A percentile compares a stretch with the other conserved stretches of the same genome.
phyloP scores from a whole-genome alignment of 2,113 vertebrate species.

The Sciurus niger region DNA sequence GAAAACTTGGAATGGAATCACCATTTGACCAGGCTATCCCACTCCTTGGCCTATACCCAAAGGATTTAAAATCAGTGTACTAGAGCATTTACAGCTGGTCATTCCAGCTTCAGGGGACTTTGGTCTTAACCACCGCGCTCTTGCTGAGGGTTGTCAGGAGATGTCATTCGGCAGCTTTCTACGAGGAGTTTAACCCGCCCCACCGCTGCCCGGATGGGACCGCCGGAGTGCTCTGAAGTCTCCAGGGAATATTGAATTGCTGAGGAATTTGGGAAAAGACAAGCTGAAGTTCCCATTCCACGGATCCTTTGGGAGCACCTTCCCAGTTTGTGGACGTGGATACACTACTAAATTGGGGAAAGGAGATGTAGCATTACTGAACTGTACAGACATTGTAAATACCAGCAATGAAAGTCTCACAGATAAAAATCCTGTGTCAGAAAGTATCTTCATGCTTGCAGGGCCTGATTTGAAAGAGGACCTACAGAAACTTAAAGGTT shows the following conservation, averaged over 20 bases:
- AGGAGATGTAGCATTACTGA: conserved; percentile 95
- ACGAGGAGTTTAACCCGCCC: neutral
- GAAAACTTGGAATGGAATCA: too few relatives aligned
- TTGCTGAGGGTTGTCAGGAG: neutral
- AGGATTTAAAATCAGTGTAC: neutral
- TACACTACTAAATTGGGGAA: conserved; percentile 93
- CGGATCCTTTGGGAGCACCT: conserved; percentile 99
- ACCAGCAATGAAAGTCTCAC: conserved; percentile 97
- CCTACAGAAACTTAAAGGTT: conserved; percentile 98
- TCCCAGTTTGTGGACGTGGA: conserved; percentile 96
- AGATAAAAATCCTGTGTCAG: conserved; percentile 97
- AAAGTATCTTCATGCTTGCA: conserved; percentile 94
- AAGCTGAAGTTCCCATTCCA: conserved; percentile 83
- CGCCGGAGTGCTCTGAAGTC: conserved; percentile 64
- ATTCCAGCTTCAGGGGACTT: too few relatives aligned
- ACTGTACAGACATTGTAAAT: conserved; percentile 97
- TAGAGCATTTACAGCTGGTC: too few relatives aligned
- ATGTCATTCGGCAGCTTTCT: neutral
- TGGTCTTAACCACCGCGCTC: rapidly evolving
- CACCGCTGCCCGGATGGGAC: conserved; percentile 66
- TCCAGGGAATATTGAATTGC: conserved; percentile 81
- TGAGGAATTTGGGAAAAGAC: conserved; percentile 70
- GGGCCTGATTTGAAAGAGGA: conserved; percentile 96
- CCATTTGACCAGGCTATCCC: too few relatives aligned
- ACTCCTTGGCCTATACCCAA: too few relatives aligned